Conservation (phyloP, 1,140 invertebrate genomes). For the Monochamus saltuarius region DNA sequence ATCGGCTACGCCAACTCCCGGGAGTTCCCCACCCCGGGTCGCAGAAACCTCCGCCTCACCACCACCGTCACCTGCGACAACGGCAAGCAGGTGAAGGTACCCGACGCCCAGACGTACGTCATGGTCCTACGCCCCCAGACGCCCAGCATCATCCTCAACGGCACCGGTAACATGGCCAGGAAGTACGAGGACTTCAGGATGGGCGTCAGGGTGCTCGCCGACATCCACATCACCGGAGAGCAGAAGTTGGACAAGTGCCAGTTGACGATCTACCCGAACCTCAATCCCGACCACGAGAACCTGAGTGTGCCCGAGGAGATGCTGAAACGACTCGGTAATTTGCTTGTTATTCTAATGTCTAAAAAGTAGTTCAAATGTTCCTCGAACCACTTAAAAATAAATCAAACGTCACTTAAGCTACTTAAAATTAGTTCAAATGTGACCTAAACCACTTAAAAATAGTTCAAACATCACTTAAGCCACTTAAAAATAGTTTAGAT, state of each 20-base stretch:
- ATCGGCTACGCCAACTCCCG: slow-evolving; percentile 89
- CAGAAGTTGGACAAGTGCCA: slow-evolving; percentile 76
- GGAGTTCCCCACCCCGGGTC: slow-evolving; percentile 88
- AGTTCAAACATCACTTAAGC: too few relatives aligned
- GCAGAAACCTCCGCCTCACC: slow-evolving; percentile 81
- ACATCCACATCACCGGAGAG: slow-evolving; percentile 69
- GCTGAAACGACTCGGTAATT: slow-evolving; percentile 65
- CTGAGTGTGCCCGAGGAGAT: slow-evolving; percentile 75
- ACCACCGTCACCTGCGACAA: slow-evolving; percentile 77
- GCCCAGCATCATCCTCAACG: slow-evolving; percentile 81
- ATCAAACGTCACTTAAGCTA: too few relatives aligned
- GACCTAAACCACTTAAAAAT: too few relatives aligned
- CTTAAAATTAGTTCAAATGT: too few relatives aligned
- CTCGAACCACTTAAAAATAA: too few relatives aligned
- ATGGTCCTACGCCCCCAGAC: slow-evolving; percentile 84
- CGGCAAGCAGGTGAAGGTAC: slow-evolving; percentile 65
- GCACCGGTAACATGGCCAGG: slow-evolving; percentile 77
- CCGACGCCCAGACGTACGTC: slow-evolving; percentile 77
- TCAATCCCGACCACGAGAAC: slow-evolving; percentile 93
- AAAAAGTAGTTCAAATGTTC: too few relatives aligned
- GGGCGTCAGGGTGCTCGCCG: slow-evolving; percentile 82
- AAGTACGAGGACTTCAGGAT: slow-evolving; percentile 83
- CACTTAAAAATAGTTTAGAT: too few relatives aligned
- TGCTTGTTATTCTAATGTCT: neutral
- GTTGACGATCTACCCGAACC: slow-evolving; percentile 86